phyloP scores from a whole-genome alignment of 23 tunicate genomes.

The Halocynthia roretzi region DNA sequence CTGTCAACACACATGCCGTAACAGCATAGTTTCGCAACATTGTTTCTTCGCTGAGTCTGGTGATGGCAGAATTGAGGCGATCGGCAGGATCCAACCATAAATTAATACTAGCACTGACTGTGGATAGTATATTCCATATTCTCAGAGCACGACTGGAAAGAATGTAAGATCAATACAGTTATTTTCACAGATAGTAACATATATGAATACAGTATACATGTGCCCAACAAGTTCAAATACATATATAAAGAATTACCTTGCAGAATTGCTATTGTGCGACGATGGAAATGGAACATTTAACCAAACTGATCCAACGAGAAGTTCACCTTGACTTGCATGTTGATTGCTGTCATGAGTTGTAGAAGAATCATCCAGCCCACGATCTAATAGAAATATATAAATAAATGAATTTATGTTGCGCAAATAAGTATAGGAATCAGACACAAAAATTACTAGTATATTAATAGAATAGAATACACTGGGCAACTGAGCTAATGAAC shows the following conservation, averaged over 20 bases:
- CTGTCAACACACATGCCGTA: constrained; percentile 23
- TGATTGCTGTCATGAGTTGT: constrained; percentile 12
- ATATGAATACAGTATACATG: not conserved
- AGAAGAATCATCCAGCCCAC: too few species aligned
- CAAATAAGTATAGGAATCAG: too few species aligned
- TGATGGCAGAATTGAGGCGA: constrained; percentile 23
- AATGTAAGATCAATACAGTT: not conserved
- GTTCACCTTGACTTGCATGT: constrained; percentile 57
- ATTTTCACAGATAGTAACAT: not conserved
- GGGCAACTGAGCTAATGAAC: too few species aligned
- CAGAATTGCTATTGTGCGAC: not conserved
- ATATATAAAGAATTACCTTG: not conserved
- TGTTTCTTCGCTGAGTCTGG: not conserved
- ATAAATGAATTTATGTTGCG: too few species aligned
- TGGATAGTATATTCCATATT: constrained; percentile 69
- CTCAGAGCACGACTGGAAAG: constrained; percentile 32
- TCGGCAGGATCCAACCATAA: constrained; percentile 83
- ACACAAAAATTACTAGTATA: too few species aligned
- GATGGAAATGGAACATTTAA: constrained; percentile 62
- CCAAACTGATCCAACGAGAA: constrained; percentile 62
- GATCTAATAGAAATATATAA: too few species aligned
- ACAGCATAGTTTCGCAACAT: constrained; percentile 24
- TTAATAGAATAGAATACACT: too few species aligned
- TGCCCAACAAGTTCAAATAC: not conserved
- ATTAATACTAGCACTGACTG: constrained; percentile 41